Evolutionary conservation across 2,113 vertebrate species (phyloP).

Genomic region (Albula glossodonta): DNA sequence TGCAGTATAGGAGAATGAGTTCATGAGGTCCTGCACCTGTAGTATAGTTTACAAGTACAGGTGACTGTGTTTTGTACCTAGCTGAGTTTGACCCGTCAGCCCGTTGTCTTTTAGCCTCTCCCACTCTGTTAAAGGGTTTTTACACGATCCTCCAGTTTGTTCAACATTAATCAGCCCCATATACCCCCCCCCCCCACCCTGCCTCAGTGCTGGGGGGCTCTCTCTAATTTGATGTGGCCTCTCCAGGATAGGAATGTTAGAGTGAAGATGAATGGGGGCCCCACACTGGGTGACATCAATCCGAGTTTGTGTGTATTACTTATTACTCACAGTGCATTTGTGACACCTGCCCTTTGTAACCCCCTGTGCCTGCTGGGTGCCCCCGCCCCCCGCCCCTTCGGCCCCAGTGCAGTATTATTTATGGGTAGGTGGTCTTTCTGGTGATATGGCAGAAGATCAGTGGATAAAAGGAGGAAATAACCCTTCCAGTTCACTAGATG

Average conservation of each 20-base stretch:
- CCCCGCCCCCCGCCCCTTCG: conserved; percentile 39
- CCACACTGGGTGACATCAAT: conserved; percentile 74
- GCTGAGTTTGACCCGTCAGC: neutral
- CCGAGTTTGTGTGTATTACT: conserved; percentile 80
- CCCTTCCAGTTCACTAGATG: conserved; percentile 7
- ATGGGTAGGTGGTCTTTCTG: conserved; percentile 64
- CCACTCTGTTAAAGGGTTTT: conserved; percentile 49
- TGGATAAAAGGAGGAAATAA: conserved; percentile 21
- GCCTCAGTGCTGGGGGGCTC: conserved; percentile 53
- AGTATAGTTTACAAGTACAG: neutral
- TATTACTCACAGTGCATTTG: conserved; percentile 78
- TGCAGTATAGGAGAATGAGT: neutral
- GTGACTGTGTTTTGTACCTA: neutral
- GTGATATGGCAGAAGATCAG: conserved; percentile 28
- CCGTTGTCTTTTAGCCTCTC: neutral
- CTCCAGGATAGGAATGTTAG: conserved; percentile 66
- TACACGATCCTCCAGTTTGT: conserved; percentile 39
- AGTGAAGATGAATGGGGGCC: conserved; percentile 76
- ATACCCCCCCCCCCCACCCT: conserved; percentile 48
- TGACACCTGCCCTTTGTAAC: conserved; percentile 71
- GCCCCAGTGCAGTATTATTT: conserved; percentile 66
- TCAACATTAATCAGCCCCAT: conserved; percentile 46
- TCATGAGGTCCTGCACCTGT: neutral
- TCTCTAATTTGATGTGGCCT: conserved; percentile 68
- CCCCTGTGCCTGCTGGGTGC: conserved; percentile 55